Evolutionary conservation across 2,797 vertebrate species (phyloP).

Genomic region (Coregonus sp.): DNA sequence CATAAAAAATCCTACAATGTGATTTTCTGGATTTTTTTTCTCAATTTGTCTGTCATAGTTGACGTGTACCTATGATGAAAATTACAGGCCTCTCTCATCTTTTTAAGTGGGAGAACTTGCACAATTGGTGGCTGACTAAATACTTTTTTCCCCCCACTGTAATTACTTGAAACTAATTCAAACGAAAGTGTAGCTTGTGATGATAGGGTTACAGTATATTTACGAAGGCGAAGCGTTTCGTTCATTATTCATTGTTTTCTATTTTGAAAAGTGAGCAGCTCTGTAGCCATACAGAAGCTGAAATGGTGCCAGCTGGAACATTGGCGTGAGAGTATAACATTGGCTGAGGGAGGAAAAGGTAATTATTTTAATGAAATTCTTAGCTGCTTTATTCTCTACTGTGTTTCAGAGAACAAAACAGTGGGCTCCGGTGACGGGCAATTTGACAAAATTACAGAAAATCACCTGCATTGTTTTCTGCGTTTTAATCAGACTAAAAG

Average conservation of each 20-base stretch:
- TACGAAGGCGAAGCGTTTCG: conserved; percentile 7
- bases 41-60: too few species aligned
- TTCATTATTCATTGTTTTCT: conserved; percentile 29
- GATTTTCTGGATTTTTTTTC: too few species aligned
- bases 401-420: conserved; percentile 10
- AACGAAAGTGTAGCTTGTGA: background rate
- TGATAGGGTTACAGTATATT: background rate
- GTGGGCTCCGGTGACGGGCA: background rate
- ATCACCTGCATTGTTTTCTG: conserved; percentile 20
- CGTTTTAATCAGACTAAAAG: conserved; percentile 65
- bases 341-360: background rate
- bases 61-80: too few species aligned
- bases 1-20: too few species aligned
- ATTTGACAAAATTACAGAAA: conserved; percentile 22
- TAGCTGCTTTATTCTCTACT: conserved; percentile 6
- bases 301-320: background rate
- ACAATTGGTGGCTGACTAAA: too few species aligned
- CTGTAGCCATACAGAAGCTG: background rate
- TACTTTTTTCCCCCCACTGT: background rate
- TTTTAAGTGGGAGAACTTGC: too few species aligned
- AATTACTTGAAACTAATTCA: conserved; percentile 23
- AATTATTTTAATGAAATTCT: conserved; percentile 30
- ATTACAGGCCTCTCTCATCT: too few species aligned
- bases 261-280: conserved; percentile 16
- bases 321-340: too few species aligned